Percentiles rank a stretch among this genome's conserved stretches.
phyloP scores from a whole-genome alignment of 1,140 invertebrate genomes.

The Bilobella aurantiaca region DNA sequence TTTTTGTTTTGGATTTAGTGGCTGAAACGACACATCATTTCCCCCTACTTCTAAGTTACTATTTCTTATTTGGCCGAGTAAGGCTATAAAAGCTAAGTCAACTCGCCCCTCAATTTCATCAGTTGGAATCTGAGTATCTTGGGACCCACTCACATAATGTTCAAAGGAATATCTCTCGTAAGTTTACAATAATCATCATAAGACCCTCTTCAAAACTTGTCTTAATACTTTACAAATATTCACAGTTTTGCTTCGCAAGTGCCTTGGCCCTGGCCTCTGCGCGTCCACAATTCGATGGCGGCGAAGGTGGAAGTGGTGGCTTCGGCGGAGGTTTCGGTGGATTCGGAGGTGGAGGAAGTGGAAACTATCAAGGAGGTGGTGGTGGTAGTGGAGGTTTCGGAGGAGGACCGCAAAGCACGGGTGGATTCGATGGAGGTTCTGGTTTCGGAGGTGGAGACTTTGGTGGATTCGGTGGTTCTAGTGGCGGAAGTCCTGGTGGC shows the following conservation, averaged over 20 bases:
- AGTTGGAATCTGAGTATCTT: background rate
- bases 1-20: background rate
- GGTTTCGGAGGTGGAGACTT: slow-evolving; percentile 7
- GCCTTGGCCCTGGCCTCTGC: slow-evolving; percentile 13
- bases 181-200: slow-evolving; percentile 13
- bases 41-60: background rate
- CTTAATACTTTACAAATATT: background rate
- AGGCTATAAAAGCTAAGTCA: slow-evolving; percentile 13
- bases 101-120: background rate
- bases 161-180: slow-evolving; percentile 22
- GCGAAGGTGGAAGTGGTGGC: slow-evolving; percentile 18
- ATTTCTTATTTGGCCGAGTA: background rate
- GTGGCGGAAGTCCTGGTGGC: background rate
- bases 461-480: slow-evolving; percentile 3
- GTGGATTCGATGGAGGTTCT: slow-evolving; percentile 15
- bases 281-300: slow-evolving; percentile 25
- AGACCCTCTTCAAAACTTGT: too few relatives aligned
- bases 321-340: slow-evolving; percentile 16
- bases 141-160: slow-evolving; percentile 12
- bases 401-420: background rate
- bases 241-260: slow-evolving; percentile 22
- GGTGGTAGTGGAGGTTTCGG: slow-evolving; percentile 16
- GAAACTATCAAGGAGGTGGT: background rate
- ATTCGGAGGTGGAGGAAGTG: slow-evolving; percentile 14
- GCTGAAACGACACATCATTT: background rate